Evolutionary conservation across 2,113 vertebrate genomes (phyloP).

Genomic region (Sorex araneus): DNA sequence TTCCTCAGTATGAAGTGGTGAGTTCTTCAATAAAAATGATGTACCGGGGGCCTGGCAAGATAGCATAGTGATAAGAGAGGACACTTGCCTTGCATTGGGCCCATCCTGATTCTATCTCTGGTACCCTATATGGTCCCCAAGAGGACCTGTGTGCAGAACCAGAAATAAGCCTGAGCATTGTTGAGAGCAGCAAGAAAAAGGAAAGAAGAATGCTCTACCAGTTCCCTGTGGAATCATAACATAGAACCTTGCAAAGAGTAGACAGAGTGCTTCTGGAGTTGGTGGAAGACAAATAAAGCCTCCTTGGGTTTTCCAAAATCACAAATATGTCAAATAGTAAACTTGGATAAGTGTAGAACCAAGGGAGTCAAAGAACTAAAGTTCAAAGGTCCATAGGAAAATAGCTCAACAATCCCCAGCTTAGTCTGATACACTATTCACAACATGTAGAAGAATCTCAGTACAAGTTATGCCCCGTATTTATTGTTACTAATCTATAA

Average conservation of each 20-base stretch:
- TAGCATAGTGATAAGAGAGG: no score
- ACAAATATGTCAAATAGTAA: neutral
- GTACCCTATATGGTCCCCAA: no score
- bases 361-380: neutral
- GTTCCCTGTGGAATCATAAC: neutral
- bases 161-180: no score
- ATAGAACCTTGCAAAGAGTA: neutral
- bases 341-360: neutral
- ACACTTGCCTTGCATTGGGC: no score
- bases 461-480: neutral
- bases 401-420: conserved; percentile 16
- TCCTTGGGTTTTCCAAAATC: no score
- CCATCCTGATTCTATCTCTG: no score
- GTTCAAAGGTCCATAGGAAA: conserved; percentile 11
- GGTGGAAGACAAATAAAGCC: neutral
- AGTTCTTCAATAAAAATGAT: neutral
- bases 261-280: neutral
- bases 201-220: neutral
- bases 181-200: no score
- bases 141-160: no score
- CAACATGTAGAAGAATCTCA: neutral
- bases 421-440: neutral
- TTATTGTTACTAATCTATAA: conserved; percentile 45
- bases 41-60: no score
- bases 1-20: neutral